Evolutionary conservation across 2,113 vertebrate species (phyloP).

Genomic region (Argyrosomus japonicus): DNA sequence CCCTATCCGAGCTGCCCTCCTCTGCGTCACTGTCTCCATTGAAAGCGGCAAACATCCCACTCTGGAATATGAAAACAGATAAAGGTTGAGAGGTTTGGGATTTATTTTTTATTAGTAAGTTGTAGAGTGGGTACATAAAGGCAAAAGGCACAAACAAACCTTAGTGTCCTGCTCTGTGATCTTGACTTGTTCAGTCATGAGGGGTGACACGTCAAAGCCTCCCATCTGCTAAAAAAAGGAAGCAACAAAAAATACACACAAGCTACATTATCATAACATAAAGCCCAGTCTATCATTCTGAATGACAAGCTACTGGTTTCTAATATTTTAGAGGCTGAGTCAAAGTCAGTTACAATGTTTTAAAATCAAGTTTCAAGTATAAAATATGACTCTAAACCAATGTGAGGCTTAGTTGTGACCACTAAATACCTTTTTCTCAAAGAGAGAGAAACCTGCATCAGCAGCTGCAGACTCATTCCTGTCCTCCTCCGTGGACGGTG

Average conservation of each 20-base stretch:
- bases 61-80: constrained; percentile 72
- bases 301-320: neutral
- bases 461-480: constrained; percentile 92
- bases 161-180: constrained; percentile 84
- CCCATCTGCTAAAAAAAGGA: constrained; percentile 78
- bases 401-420: neutral
- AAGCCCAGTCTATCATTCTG: neutral
- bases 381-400: neutral
- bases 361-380: neutral
- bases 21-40: constrained; percentile 92
- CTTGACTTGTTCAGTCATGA: constrained; percentile 85
- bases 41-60: constrained; percentile 87
- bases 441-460: constrained; percentile 93
- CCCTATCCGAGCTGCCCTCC: constrained; percentile 81
- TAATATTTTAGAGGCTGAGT: neutral
- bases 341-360: neutral
- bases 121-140: neutral
- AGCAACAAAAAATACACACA: neutral
- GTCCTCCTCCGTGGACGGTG: constrained; percentile 86
- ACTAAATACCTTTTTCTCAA: constrained; percentile 92
- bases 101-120: neutral
- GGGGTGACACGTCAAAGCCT: constrained; percentile 85
- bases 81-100: neutral
- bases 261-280: neutral
- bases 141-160: constrained; percentile 40